Conservation (phyloP, 2,888 invertebrate species). For the Parapristionchus giblindavisi region DNA sequence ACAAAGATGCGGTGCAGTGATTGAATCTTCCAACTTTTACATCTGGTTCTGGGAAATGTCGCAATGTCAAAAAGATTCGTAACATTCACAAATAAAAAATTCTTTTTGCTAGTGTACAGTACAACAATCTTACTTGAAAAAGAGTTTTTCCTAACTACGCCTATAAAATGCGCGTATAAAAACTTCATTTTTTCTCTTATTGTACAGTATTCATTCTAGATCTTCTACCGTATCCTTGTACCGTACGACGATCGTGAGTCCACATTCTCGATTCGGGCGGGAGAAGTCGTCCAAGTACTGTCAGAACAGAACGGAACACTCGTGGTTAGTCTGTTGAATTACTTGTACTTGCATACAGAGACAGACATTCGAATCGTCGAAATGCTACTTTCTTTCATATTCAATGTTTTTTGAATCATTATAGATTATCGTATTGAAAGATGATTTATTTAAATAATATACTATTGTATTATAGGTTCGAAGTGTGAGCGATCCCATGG, state of each 20-base stretch:
- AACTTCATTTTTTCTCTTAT: not conserved
- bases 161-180: too few relatives aligned
- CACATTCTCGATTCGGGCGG: not conserved
- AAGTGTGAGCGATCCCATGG: slow-evolving; percentile 66
- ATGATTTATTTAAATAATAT: not conserved
- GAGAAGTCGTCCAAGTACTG: slow-evolving; percentile 28
- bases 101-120: too few relatives aligned
- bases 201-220: not conserved
- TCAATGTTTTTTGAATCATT: not conserved
- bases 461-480: slow-evolving; percentile 53
- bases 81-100: too few relatives aligned
- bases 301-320: not conserved
- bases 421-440: not conserved
- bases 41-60: too few relatives aligned
- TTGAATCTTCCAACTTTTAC: too few relatives aligned
- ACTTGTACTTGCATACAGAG: too few relatives aligned
- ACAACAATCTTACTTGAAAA: too few relatives aligned
- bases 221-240: slow-evolving; percentile 9
- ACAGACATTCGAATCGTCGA: too few relatives aligned
- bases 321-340: slow-evolving; percentile 17
- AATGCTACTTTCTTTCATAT: too few relatives aligned
- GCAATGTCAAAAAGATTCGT: too few relatives aligned
- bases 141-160: too few relatives aligned
- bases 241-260: slow-evolving; percentile 11
- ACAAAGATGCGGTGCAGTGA: too few relatives aligned